These are phyloP conservation scores for Parnassius glacialis DNA, from an alignment of 2,888 invertebrate species.

Conservation along the genomic window DNA sequence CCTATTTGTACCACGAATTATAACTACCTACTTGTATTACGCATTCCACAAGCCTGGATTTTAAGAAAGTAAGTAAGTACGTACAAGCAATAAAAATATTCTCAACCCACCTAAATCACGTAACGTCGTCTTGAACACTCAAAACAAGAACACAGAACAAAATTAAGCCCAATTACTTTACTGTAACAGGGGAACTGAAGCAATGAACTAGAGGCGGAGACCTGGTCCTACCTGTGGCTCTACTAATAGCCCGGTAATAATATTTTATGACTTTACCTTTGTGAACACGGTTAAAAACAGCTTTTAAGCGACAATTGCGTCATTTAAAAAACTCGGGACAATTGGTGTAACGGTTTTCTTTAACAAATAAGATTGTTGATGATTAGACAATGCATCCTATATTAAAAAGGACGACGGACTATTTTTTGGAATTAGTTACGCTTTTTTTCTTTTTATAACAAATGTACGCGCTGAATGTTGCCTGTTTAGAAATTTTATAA, in stretches of 20 bases:
- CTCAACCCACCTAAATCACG: slow-evolving; percentile 38
- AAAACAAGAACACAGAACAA: slow-evolving; percentile 43
- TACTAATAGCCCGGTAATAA: slow-evolving; percentile 70
- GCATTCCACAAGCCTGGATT: slow-evolving; percentile 13
- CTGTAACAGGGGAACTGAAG: slow-evolving; percentile 52
- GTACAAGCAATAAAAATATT: slow-evolving; percentile 14
- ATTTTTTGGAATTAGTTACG: slow-evolving; percentile 34
- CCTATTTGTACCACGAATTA: slow-evolving; percentile 20
- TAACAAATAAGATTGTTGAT: slow-evolving; percentile 20
- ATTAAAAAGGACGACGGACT: slow-evolving; percentile 35
- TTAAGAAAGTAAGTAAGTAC: slow-evolving; percentile 15
- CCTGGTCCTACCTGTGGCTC: slow-evolving; percentile 73
- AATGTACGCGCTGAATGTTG: slow-evolving; percentile 9
- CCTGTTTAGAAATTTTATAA: slow-evolving; percentile 30
- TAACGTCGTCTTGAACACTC: slow-evolving; percentile 32
- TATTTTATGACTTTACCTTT: slow-evolving; percentile 77
- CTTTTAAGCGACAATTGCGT: slow-evolving; percentile 66
- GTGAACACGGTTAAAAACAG: slow-evolving; percentile 69
- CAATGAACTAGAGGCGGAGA: slow-evolving; percentile 61
- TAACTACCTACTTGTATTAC: slow-evolving; percentile 22
- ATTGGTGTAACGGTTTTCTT: slow-evolving; percentile 38
- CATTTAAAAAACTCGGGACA: slow-evolving; percentile 50
- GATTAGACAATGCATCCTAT: slow-evolving; percentile 27
- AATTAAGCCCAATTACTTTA: slow-evolving; percentile 71
- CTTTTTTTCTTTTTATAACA: slow-evolving; percentile 26